phyloP scores from a whole-genome alignment of 2,888 invertebrate genomes.

The Arctia plantaginis region DNA sequence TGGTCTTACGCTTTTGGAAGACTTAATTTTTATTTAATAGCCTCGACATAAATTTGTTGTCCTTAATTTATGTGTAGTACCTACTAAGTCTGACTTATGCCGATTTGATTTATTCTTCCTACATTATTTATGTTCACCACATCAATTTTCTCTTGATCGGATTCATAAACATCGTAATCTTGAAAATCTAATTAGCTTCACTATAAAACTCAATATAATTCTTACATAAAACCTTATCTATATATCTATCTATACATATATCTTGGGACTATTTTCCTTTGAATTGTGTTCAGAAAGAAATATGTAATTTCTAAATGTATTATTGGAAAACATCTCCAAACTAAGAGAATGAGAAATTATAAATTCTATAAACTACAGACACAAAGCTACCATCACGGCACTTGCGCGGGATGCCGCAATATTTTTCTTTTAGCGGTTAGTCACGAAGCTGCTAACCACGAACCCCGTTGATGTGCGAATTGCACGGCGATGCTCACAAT shows the following conservation, averaged over 20 bases:
- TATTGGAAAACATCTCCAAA: neutral
- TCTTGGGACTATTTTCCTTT: neutral
- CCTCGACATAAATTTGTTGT: neutral
- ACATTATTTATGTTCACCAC: neutral
- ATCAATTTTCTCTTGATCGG: neutral
- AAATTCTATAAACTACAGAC: neutral
- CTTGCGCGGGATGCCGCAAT: conserved; percentile 65
- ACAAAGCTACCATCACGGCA: conserved; percentile 32
- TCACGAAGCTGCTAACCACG: conserved; percentile 64
- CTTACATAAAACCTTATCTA: no score
- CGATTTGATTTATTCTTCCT: neutral
- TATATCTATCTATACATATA: no score
- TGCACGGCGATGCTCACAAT: conserved; percentile 32
- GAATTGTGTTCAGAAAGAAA: neutral
- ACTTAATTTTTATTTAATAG: no score
- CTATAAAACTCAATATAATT: no score
- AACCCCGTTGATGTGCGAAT: conserved; percentile 55
- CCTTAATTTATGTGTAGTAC: neutral
- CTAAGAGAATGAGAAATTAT: neutral
- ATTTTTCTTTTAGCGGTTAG: conserved; percentile 73
- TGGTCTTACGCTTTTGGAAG: neutral
- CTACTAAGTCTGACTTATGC: neutral
- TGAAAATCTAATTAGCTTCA: neutral
- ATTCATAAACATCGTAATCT: no score
- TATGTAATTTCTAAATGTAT: neutral